phyloP scores from a whole-genome alignment of 1,140 invertebrate genomes.

The Conus ventricosus region DNA sequence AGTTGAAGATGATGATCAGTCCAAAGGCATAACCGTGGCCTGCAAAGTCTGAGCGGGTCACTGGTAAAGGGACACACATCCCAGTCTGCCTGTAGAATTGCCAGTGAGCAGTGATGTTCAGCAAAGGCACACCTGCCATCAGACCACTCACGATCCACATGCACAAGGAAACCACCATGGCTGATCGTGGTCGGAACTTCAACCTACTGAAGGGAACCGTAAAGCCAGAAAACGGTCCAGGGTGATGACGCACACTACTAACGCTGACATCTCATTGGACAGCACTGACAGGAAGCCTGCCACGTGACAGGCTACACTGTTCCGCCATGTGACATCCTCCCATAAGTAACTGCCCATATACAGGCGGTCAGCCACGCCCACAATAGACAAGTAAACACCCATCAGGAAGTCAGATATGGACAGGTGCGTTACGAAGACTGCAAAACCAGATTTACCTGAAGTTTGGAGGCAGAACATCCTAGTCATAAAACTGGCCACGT shows the following conservation, averaged over 20 bases:
- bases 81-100: not conserved
- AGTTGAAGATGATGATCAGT: not conserved
- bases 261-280: slow-evolving; percentile 57
- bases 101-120: not conserved
- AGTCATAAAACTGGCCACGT: slow-evolving; percentile 7
- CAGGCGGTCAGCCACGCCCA: slow-evolving; percentile 16
- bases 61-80: not conserved
- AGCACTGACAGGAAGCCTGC: slow-evolving; percentile 60
- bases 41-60: not conserved
- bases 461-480: not conserved
- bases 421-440: slow-evolving; percentile 18
- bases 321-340: not conserved
- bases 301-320: slow-evolving; percentile 19
- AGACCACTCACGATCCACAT: not conserved
- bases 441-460: not conserved
- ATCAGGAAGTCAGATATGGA: slow-evolving; percentile 26
- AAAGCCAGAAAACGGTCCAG: slow-evolving; percentile 60
- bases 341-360: slow-evolving; percentile 8
- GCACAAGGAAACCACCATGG: not conserved
- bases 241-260: slow-evolving; percentile 60
- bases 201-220: slow-evolving; percentile 50
- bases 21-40: not conserved
- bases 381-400: slow-evolving; percentile 19
- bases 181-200: not conserved
- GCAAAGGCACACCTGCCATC: not conserved